These are phyloP conservation scores for Panorpa germanica DNA, from an alignment of 2,888 invertebrate species.

Conservation along the genomic window DNA sequence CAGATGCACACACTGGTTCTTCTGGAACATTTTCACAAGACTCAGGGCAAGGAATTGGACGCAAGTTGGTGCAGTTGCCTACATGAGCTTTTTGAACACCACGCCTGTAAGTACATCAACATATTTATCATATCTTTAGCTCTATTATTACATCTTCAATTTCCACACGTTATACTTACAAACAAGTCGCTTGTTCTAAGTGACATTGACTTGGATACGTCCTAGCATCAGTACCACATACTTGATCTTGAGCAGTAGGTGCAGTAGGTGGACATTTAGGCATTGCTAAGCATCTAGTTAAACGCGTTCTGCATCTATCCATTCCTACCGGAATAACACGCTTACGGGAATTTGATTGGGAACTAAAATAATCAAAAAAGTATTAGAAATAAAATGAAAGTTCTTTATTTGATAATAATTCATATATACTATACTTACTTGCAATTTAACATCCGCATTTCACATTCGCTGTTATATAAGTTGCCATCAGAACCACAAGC, in stretches of 20 bases:
- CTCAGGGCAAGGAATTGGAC: constrained; percentile 39
- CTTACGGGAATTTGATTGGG: constrained; percentile 12
- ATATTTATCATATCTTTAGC: too few species aligned
- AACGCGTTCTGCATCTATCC: constrained; percentile 57
- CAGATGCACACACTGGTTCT: constrained; percentile 74
- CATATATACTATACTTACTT: constrained; percentile 38
- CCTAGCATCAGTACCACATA: constrained; percentile 79
- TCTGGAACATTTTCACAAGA: constrained; percentile 34
- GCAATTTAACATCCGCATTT: constrained; percentile 74
- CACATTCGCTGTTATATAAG: constrained; percentile 75
- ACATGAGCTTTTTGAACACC: constrained; percentile 76
- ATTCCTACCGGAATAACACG: constrained; percentile 23
- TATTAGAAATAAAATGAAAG: constrained; percentile 7
- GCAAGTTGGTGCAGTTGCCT: constrained; percentile 66
- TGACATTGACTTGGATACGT: constrained; percentile 72
- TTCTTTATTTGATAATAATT: neutral
- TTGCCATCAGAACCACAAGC: constrained; percentile 82
- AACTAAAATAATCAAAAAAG: constrained; percentile 9
- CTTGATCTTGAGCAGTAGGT: constrained; percentile 46
- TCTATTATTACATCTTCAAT: constrained; percentile 3
- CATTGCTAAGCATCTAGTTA: constrained; percentile 56
- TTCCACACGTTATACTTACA: constrained; percentile 34
- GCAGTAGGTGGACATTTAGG: constrained; percentile 40
- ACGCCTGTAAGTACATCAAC: constrained; percentile 41
- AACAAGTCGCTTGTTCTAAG: constrained; percentile 64